phyloP scores from a whole-genome alignment of 2,888 invertebrate genomes.

The Trachelus iudaicus region DNA sequence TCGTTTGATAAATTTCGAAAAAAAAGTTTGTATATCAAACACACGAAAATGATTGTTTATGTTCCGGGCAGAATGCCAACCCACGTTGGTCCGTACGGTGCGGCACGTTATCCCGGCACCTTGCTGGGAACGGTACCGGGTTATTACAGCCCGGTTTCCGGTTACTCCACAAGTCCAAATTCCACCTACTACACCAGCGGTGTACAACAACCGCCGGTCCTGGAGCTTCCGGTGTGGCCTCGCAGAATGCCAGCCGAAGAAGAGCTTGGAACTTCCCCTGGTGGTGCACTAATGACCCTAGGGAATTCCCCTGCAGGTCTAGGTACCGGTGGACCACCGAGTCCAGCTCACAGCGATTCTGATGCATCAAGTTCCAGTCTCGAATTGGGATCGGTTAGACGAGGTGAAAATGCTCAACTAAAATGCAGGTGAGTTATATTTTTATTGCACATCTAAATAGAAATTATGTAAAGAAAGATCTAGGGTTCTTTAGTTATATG shows the following conservation, averaged over 20 bases:
- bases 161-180: constrained; percentile 32
- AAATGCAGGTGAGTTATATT: constrained; percentile 57
- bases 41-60: constrained; percentile 61
- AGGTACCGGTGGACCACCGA: constrained; percentile 54
- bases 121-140: constrained; percentile 52
- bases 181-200: constrained; percentile 40
- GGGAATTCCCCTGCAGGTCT: constrained; percentile 43
- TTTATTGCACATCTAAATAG: neutral
- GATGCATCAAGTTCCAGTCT: constrained; percentile 62
- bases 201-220: constrained; percentile 42
- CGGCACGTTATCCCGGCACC: constrained; percentile 60
- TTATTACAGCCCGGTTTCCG: constrained; percentile 52
- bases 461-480: neutral
- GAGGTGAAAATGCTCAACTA: constrained; percentile 59
- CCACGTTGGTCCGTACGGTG: constrained; percentile 59
- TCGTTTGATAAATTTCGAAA: neutral
- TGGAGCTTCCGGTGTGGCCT: constrained; percentile 61
- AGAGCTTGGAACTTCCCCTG: constrained; percentile 51
- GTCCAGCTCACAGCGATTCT: constrained; percentile 62
- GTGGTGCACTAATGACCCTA: constrained; percentile 44
- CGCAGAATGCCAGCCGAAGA: constrained; percentile 63
- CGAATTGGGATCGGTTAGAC: constrained; percentile 58
- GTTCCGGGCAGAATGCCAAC: constrained; percentile 65
- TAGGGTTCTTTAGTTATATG: neutral
- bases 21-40: neutral